These are phyloP conservation scores for Chloroceryle amazona DNA, from an alignment of 2,797 vertebrate genomes.

Conservation along the genomic window DNA sequence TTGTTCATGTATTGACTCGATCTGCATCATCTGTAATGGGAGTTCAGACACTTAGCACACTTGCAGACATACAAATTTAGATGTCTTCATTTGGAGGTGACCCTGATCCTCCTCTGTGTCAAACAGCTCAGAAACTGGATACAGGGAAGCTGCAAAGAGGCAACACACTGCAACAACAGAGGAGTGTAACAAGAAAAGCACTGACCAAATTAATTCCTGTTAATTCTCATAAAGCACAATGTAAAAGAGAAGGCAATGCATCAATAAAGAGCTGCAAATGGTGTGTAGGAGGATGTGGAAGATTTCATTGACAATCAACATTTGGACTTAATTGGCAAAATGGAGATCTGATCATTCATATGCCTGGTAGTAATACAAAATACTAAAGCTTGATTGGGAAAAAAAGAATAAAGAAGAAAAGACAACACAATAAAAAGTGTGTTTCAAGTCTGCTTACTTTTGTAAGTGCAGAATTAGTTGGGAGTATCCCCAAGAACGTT, in stretches of 20 bases:
- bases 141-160: background rate
- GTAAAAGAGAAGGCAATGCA: background rate
- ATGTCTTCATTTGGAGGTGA: background rate
- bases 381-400: background rate
- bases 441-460: background rate
- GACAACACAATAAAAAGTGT: background rate
- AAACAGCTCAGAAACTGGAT: background rate
- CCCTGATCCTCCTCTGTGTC: background rate
- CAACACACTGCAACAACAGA: background rate
- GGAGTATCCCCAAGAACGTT: background rate
- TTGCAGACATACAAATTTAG: background rate
- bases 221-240: background rate
- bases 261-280: background rate
- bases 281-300: background rate
- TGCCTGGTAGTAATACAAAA: background rate
- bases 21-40: background rate
- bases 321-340: conserved; percentile 28
- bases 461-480: background rate
- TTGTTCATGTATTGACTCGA: background rate
- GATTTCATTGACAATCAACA: background rate
- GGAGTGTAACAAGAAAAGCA: background rate
- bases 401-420: background rate
- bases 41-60: background rate
- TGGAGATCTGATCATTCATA: background rate
- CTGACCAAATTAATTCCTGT: background rate